phyloP scores from a whole-genome alignment of 2,797 vertebrate species.

The Platyrinchus mystaceus region DNA sequence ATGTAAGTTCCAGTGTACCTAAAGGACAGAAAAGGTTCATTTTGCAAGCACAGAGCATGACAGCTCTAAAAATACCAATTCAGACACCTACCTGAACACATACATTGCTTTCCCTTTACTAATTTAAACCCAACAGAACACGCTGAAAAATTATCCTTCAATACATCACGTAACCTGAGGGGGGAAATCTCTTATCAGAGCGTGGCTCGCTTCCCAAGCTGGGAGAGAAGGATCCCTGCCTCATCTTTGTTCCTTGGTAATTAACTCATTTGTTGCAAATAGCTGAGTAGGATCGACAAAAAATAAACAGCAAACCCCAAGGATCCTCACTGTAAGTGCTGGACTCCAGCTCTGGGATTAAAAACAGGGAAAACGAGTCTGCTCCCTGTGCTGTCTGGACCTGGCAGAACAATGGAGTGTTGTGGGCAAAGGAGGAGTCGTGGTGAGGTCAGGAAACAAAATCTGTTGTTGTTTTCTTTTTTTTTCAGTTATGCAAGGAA shows the following conservation, averaged over 20 bases:
- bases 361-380: neutral
- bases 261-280: neutral
- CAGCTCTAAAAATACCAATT: neutral
- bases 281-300: neutral
- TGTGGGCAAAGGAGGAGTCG: neutral
- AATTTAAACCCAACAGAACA: neutral
- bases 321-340: neutral
- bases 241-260: neutral
- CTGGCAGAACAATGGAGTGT: neutral
- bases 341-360: neutral
- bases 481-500: neutral
- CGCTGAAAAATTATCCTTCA: neutral
- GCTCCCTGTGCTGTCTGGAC: neutral
- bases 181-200: neutral
- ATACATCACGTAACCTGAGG: neutral
- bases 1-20: neutral
- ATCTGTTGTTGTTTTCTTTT: neutral
- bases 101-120: neutral
- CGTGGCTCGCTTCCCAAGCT: accelerated
- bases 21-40: neutral
- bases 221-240: neutral
- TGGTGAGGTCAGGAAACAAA: neutral
- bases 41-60: neutral
- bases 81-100: neutral
- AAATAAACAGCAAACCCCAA: neutral